These are phyloP conservation scores for Lithobates pipiens DNA, from an alignment of 2,797 vertebrate species.

Conservation along the genomic window DNA sequence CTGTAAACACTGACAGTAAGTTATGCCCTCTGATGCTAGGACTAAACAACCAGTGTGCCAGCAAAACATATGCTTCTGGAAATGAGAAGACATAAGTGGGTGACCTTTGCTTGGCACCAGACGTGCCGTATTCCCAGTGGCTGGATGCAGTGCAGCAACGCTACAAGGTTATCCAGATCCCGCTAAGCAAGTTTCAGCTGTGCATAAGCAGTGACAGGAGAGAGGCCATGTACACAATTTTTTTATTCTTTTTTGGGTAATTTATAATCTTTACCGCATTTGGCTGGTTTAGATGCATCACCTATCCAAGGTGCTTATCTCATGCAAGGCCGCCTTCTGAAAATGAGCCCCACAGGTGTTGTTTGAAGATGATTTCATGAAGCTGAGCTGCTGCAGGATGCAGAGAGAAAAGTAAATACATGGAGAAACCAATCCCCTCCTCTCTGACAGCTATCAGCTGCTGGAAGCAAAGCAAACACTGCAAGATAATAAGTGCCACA, in stretches of 20 bases:
- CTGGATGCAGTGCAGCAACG: conserved; percentile 26
- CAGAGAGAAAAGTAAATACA: not conserved
- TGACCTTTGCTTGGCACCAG: conserved; percentile 56
- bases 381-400: conserved; percentile 26
- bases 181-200: conserved; percentile 6
- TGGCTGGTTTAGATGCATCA: conserved; percentile 38
- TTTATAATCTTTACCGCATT: conserved; percentile 45
- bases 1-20: conserved; percentile 22
- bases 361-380: conserved; percentile 33
- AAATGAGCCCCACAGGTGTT: conserved; percentile 23
- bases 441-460: conserved; percentile 15
- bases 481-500: conserved; percentile 50
- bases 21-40: conserved; percentile 39
- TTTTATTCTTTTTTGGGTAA: not conserved
- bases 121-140: conserved; percentile 46
- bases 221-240: conserved; percentile 35
- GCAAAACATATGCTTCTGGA: conserved; percentile 56
- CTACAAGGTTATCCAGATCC: conserved; percentile 46
- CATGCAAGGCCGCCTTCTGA: conserved; percentile 16
- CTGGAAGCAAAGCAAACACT: not conserved
- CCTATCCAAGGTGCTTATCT: conserved; percentile 30
- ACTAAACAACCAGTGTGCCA: conserved; percentile 29
- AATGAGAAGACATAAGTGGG: conserved; percentile 45
- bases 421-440: not conserved
- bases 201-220: not conserved